These are phyloP conservation scores for Dipodomys ordii DNA, from an alignment of 2,113 vertebrate genomes.

Conservation along the genomic window DNA sequence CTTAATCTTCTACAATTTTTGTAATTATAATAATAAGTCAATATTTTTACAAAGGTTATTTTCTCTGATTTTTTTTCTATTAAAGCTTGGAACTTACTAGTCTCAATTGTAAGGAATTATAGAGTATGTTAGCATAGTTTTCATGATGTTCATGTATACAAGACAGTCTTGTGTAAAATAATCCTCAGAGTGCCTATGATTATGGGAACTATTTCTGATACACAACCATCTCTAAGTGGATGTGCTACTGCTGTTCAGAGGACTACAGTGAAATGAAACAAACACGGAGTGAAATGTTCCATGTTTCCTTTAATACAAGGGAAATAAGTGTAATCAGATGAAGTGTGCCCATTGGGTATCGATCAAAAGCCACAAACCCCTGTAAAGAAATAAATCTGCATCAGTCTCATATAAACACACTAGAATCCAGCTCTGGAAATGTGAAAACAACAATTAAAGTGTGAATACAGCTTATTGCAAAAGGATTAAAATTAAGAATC, in stretches of 20 bases:
- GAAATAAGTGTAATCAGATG: conserved; percentile 41
- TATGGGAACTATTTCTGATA: neutral
- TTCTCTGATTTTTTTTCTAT: neutral
- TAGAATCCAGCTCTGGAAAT: neutral
- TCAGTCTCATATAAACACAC: conserved; percentile 9
- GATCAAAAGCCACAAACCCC: conserved; percentile 4
- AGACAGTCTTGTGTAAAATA: neutral
- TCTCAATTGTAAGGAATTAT: conserved; percentile 37
- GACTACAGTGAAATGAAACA: neutral
- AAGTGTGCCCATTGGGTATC: conserved; percentile 21
- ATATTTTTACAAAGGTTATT: neutral
- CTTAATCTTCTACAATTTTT: conserved; percentile 20
- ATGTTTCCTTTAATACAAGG: conserved; percentile 56
- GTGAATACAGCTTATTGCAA: neutral
- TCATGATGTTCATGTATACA: conserved; percentile 1
- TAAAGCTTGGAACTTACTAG: conserved; percentile 2
- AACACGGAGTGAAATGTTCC: conserved; percentile 19
- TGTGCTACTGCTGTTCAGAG: neutral
- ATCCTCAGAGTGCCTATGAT: conserved; percentile 27
- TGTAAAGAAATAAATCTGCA: conserved; percentile 42
- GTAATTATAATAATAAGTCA: neutral
- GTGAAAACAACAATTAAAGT: conserved; percentile 37
- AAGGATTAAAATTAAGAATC: conserved; percentile 44
- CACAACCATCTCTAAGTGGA: neutral
- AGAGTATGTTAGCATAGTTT: neutral